Evolutionary conservation across 53 echinoderm and acorn worm genomes (phyloP).

Genomic region (Holothuria leucospilota): DNA sequence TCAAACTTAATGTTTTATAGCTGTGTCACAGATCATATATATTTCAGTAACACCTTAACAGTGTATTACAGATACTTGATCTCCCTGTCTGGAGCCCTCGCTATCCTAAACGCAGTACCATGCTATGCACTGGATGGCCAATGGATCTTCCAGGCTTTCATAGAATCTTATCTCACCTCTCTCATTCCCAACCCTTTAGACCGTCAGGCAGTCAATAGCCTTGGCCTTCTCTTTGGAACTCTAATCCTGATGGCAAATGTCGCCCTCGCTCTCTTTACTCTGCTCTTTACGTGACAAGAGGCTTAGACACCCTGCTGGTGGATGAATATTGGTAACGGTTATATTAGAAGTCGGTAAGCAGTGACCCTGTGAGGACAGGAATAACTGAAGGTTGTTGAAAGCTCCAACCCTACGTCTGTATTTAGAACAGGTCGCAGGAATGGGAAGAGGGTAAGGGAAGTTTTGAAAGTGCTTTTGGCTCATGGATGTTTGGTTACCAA

Average conservation of each 20-base stretch:
- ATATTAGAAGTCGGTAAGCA: too few species aligned
- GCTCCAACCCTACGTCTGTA: too few species aligned
- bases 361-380: too few species aligned
- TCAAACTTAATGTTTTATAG: too few species aligned
- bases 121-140: conserved; percentile 97
- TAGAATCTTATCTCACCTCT: conserved; percentile 74
- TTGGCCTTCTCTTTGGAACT: conserved; percentile 88
- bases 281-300: conserved; percentile 79
- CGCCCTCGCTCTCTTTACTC: conserved; percentile 80
- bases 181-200: conserved; percentile 77
- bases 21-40: too few species aligned
- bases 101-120: conserved; percentile 90
- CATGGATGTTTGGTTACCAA: too few species aligned
- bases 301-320: not conserved
- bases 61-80: conserved; percentile 83
- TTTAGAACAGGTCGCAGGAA: too few species aligned
- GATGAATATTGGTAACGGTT: too few species aligned
- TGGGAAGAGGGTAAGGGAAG: too few species aligned
- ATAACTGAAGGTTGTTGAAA: too few species aligned
- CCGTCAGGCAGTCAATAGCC: conserved; percentile 73
- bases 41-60: not conserved
- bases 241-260: conserved; percentile 85
- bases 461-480: too few species aligned
- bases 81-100: conserved; percentile 92
- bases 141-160: conserved; percentile 84